Conservation (phyloP, 1,140 invertebrate genomes). For the Solenopsis fugax region DNA sequence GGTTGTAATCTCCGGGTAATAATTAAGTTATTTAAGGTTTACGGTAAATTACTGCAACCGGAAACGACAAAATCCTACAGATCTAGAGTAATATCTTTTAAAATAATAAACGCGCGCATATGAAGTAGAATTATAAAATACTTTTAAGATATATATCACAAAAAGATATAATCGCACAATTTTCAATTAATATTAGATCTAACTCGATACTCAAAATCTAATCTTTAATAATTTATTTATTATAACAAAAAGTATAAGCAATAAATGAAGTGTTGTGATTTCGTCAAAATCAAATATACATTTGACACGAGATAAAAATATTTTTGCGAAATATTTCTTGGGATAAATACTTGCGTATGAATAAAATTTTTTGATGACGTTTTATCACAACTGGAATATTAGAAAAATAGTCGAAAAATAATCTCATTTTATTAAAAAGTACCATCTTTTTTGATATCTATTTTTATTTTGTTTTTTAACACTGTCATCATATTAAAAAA, state of each 20-base stretch:
- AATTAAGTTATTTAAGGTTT: conserved; percentile 61
- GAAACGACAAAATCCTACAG: conserved; percentile 15
- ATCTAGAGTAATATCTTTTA: not conserved
- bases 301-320: not conserved
- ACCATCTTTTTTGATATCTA: not conserved
- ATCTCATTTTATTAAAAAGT: not conserved
- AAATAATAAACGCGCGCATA: not conserved
- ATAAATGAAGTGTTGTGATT: not conserved
- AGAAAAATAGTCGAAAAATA: not conserved
- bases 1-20: conserved; percentile 60
- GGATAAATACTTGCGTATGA: not conserved
- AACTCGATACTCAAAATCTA: not conserved
- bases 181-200: not conserved
- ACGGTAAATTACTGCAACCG: conserved; percentile 40
- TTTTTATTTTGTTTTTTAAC: conserved; percentile 2
- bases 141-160: not conserved
- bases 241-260: not conserved
- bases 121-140: not conserved
- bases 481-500: conserved; percentile 7
- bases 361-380: not conserved
- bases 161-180: not conserved
- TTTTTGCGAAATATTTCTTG: not conserved
- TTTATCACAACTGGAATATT: not conserved
- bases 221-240: not conserved
- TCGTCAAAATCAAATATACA: not conserved